These are phyloP conservation scores for Dasyprocta punctata DNA, from an alignment of 2,113 vertebrate genomes.

Conservation along the genomic window DNA sequence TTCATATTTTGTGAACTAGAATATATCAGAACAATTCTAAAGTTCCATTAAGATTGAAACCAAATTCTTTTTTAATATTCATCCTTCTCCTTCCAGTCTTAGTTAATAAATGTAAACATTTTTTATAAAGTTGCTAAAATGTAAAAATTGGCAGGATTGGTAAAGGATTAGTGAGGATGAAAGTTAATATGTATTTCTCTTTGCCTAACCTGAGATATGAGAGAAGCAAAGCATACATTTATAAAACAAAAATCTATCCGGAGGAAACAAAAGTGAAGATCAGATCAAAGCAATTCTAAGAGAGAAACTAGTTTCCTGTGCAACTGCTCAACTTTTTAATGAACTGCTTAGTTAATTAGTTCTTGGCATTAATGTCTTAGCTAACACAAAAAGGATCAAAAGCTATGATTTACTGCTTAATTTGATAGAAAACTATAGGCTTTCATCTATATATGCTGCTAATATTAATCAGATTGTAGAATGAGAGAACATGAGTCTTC, in stretches of 20 bases:
- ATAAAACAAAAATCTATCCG: neutral
- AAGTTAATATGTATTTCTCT: neutral
- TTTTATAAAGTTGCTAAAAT: neutral
- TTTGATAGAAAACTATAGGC: neutral
- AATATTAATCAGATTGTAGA: neutral
- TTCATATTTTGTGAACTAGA: neutral
- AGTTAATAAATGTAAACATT: neutral
- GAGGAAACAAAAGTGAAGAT: neutral
- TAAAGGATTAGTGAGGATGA: neutral
- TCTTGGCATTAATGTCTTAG: conserved; percentile 16
- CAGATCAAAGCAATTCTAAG: neutral
- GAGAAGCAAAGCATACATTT: neutral
- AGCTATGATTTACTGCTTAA: neutral
- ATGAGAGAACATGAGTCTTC: neutral
- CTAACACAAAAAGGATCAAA: neutral
- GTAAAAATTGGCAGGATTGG: neutral
- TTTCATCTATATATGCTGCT: neutral
- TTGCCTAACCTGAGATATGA: neutral
- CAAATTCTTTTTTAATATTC: conserved; percentile 1
- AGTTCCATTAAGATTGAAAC: neutral
- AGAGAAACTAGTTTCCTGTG: neutral
- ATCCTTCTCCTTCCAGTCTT: neutral
- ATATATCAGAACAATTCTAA: neutral
- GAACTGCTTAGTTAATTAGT: neutral
- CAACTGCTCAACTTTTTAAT: neutral